A percentile compares a stretch with the other conserved stretches of the same genome.
Evolutionary conservation across 2,888 invertebrate species (phyloP).

Genomic region (Eupithecia abbreviata): DNA sequence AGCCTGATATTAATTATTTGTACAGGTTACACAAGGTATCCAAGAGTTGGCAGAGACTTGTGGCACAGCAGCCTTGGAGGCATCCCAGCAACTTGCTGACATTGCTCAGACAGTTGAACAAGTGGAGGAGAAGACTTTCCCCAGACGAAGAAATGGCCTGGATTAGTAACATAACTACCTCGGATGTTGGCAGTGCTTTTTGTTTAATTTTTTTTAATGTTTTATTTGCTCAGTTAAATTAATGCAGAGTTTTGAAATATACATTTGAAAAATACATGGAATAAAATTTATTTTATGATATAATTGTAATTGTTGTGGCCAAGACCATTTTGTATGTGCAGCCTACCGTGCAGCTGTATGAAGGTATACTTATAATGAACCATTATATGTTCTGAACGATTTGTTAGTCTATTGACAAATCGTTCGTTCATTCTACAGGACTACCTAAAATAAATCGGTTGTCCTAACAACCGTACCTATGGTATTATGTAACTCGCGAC

Average conservation of each 20-base stretch:
- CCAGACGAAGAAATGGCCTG: conserved; percentile 74
- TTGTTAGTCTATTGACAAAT: too few species aligned
- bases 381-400: too few species aligned
- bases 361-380: too few species aligned
- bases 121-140: conserved; percentile 69
- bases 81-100: conserved; percentile 69
- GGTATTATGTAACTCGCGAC: too few species aligned
- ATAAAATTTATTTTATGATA: neutral
- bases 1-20: neutral
- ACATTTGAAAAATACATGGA: neutral
- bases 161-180: conserved; percentile 54
- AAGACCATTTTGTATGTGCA: too few species aligned
- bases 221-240: conserved; percentile 44
- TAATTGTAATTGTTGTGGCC: too few species aligned
- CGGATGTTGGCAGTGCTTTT: conserved; percentile 33
- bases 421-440: too few species aligned
- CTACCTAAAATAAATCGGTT: too few species aligned
- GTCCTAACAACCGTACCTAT: too few species aligned
- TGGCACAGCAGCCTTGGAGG: conserved; percentile 70
- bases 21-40: conserved; percentile 73
- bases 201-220: conserved; percentile 28
- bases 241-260: conserved; percentile 30
- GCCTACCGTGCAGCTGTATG: too few species aligned
- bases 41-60: conserved; percentile 75
- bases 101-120: conserved; percentile 74